A percentile compares a stretch with the other conserved stretches of the same genome.
Conservation (phyloP, 1,140 invertebrate genomes). For the Octopus sinensis region DNA sequence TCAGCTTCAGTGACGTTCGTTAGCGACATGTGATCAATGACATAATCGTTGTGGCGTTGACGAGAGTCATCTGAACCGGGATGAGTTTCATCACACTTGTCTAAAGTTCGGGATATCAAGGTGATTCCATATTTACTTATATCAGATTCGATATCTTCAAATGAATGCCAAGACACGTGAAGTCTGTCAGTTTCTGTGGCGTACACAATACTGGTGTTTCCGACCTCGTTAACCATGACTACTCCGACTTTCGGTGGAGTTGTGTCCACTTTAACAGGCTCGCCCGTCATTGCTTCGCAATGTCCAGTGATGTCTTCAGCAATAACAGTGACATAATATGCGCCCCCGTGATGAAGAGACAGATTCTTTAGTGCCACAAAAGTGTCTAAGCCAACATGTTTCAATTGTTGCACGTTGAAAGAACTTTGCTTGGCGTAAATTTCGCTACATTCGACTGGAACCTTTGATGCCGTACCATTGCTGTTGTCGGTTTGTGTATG, state of each 20-base stretch:
- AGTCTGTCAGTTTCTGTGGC: conserved; percentile 15
- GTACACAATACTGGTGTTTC: conserved; percentile 14
- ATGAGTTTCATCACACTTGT: no score
- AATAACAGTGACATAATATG: conserved; percentile 25
- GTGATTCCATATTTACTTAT: conserved; percentile 11
- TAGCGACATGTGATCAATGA: conserved; percentile 1
- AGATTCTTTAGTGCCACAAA: conserved; percentile 17
- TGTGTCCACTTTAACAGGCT: conserved; percentile 21
- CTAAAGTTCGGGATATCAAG: no score
- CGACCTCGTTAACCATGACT: conserved; percentile 4
- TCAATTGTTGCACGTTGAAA: conserved; percentile 10
- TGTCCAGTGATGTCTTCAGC: conserved; percentile 20
- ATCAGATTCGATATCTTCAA: conserved; percentile 27
- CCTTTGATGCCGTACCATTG: no score
- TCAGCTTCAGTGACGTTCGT: conserved; percentile 17
- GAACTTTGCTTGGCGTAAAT: no score
- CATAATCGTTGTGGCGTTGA: background rate
- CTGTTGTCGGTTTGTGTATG: no score
- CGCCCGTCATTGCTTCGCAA: conserved; percentile 16
- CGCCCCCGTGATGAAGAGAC: conserved; percentile 18
- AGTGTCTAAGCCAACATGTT: conserved; percentile 19
- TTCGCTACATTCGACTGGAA: no score
- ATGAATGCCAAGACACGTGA: conserved; percentile 16
- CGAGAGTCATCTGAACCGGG: no score
- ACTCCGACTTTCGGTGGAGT: conserved; percentile 21